These are phyloP conservation scores for Scaptomyza graminum DNA, from an alignment of 1,140 invertebrate genomes.

Conservation along the genomic window DNA sequence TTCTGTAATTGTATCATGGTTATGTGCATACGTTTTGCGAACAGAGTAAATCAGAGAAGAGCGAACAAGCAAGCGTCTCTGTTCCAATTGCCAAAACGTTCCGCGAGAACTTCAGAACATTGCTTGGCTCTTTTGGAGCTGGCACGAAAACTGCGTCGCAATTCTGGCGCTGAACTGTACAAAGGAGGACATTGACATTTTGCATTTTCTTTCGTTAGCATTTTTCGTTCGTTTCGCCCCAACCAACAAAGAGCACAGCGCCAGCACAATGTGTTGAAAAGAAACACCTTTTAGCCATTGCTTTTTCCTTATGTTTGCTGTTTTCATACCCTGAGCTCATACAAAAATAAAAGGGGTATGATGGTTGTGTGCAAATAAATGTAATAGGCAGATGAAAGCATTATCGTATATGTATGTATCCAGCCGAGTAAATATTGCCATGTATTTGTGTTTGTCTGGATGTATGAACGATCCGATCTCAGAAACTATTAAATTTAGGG, in stretches of 20 bases:
- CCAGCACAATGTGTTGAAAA: constrained; percentile 41
- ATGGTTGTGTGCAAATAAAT: too few species aligned
- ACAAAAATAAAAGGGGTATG: too few species aligned
- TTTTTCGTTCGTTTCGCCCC: constrained; percentile 71
- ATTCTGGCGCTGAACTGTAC: constrained; percentile 79
- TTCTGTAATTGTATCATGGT: too few species aligned
- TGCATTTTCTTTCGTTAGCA: constrained; percentile 82
- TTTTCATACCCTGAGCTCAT: background rate
- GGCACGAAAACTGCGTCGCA: constrained; percentile 78
- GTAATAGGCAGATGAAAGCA: too few species aligned
- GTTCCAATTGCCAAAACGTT: constrained; percentile 58
- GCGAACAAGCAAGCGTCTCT: constrained; percentile 20
- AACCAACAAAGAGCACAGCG: constrained; percentile 33
- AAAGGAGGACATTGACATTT: constrained; percentile 84
- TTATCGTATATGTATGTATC: too few species aligned
- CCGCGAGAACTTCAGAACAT: constrained; percentile 50
- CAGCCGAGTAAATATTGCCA: too few species aligned
- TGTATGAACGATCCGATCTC: too few species aligned
- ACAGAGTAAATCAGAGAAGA: constrained; percentile 1
- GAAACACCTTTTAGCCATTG: constrained; percentile 48
- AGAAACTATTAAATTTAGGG: too few species aligned
- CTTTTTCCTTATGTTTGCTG: constrained; percentile 22
- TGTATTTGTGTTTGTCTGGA: too few species aligned
- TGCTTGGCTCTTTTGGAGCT: constrained; percentile 59
- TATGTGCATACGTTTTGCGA: constrained; percentile 42